These are phyloP conservation scores for Actinopyga echinites DNA, from an alignment of 53 echinoderm and acorn worm species.

Conservation along the genomic window DNA sequence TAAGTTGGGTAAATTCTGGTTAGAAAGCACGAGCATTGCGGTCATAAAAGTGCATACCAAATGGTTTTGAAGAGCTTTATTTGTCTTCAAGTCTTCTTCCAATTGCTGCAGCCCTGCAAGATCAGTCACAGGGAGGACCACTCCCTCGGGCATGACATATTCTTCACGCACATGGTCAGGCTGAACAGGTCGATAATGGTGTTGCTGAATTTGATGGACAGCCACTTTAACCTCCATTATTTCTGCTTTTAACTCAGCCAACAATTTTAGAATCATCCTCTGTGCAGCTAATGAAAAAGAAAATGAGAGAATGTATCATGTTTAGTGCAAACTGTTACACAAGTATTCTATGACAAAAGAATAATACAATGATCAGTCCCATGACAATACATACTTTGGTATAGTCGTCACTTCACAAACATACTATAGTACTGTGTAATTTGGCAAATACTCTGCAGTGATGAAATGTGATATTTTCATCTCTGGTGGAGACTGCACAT, in stretches of 20 bases:
- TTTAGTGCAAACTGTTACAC: not conserved
- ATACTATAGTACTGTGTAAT: too few species aligned
- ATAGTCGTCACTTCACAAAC: too few species aligned
- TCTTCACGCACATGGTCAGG: not conserved
- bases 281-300: not conserved
- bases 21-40: too few species aligned
- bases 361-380: too few species aligned
- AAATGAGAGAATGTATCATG: not conserved
- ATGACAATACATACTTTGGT: too few species aligned
- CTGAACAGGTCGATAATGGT: not conserved
- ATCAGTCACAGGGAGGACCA: not conserved
- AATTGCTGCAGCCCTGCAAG: not conserved
- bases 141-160: not conserved
- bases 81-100: not conserved
- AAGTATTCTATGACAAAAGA: not conserved
- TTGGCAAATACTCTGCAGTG: too few species aligned
- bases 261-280: not conserved
- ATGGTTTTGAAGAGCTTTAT: not conserved
- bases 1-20: too few species aligned
- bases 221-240: not conserved
- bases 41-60: not conserved
- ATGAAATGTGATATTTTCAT: too few species aligned
- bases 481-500: too few species aligned
- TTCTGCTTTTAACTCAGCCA: not conserved
- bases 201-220: not conserved